Base-by-base conservation (phyloP, 2,113 vertebrate genomes). In the Coregonus clupeaformis region DNA sequence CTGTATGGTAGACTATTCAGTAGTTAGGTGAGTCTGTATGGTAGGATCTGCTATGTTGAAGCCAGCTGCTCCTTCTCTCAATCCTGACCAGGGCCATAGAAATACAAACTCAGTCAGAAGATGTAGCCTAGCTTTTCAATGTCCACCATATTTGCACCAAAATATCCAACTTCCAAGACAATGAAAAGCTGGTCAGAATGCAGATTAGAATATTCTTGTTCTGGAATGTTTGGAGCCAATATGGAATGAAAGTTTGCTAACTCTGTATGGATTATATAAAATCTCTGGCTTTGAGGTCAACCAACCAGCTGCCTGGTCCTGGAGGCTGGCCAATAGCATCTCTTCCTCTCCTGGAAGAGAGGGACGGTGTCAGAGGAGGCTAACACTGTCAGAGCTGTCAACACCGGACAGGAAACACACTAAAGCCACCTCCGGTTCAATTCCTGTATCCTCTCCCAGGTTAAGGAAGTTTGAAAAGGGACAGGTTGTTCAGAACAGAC, bases 401-500 rank as follows among this genome's bases (percentile, higher is more conserved):
- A 55, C 69, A 30, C 45, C 30, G 20, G 52, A 60, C 71, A 72
- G 70, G 64, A 72, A 77, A 52, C 49, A 30, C 13, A 22, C 45
- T 6, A 32, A 32, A 32, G 32, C 9, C 36, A 42, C 36, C 36
- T 42, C 29, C 49, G 55, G 29, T 36, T 27, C 13, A 25, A 22
- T 72, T 68, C 64, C 52, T 68, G 70, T 47, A 36, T 22, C 71
- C 63, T 27, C 16, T 30, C 32, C 30, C 6, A 9, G 66, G 66
- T 32, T 32, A n/a, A n/a, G 66, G 20, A 36, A 42, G 63, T 65
- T 14, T 13, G 60, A 24, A n/a, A 24, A 24, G 3, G 20, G 4
- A 4, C 14, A 20, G 16, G 16, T 55, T 14, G 52, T 20, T 55
- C 52, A 55, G 52, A 55, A 20, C 16, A 42, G 36, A 42, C 29